Conservation (phyloP, 2,113 vertebrate genomes). For the Pomatorhinus ruficollis region DNA sequence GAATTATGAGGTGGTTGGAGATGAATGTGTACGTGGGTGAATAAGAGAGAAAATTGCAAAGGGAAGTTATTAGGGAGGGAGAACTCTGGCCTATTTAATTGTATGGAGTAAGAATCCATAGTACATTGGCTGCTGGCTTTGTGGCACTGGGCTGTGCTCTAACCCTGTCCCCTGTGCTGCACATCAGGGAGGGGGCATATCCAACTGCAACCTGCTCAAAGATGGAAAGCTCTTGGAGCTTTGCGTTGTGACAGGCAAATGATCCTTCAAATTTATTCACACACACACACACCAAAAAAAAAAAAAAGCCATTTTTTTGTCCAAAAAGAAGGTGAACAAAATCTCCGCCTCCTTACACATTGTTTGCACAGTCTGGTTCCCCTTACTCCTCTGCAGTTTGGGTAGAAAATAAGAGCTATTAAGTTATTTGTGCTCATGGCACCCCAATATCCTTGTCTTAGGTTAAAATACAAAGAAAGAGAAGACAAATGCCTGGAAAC, state of each 20-base stretch:
- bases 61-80: background rate
- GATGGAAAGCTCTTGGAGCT: background rate
- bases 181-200: accelerated
- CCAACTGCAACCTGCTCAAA: background rate
- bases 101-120: background rate
- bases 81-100: background rate
- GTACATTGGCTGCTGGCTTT: background rate
- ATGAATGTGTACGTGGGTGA: background rate
- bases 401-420: background rate
- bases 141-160: background rate
- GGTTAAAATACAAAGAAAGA: background rate
- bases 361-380: background rate
- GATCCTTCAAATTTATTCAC: background rate
- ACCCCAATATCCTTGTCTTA: background rate
- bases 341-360: background rate
- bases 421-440: background rate
- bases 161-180: background rate
- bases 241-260: background rate
- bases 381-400: background rate
- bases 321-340: background rate
- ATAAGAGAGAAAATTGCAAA: slow-evolving; percentile 9
- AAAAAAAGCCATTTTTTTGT: background rate
- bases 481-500: background rate
- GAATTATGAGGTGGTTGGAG: background rate
- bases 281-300: background rate